Base-by-base conservation (phyloP, 1,140 invertebrate genomes). In the Maconellicoccus hirsutus region DNA sequence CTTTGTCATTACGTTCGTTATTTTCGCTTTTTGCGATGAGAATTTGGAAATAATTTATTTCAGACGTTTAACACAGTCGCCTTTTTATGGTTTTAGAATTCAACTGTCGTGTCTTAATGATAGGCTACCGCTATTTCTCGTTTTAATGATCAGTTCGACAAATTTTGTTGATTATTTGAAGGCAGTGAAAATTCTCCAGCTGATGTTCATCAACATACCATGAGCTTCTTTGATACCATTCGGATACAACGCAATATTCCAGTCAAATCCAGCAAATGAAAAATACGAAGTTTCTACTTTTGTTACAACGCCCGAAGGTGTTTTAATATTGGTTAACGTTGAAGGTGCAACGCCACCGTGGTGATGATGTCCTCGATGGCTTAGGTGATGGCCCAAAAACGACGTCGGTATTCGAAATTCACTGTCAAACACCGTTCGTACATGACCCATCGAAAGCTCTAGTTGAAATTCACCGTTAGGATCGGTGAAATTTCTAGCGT, bases 401-500 rank as follows among this genome's bases (percentile, higher is more conserved):
- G 81, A 73, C 14, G 82, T 81, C 1, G 85, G 83, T 19, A 86
- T 81, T 29, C 84, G 78, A 39, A 89, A 81, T 74, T 90, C 89
- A 71, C 86, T 86, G 73, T 90, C 87, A 79, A 88, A 92, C 2
- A 90, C 80, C 1, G 90, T 91, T 70, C 87, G 80, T 25, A 92
- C 84, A 74, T 90, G 89, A 19, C 88, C 84, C 81, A 93, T 87
- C 27, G 86, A 87, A 69, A 93, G 79, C 76, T 93, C 91, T 59
- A 93, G 81, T 74, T 92, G 86, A 76, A 93, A 92, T 78, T 93
- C 90, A 1, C 90, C 91, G 74, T 90, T 90, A 10, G 88, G 85
- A 76, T 92, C 90, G 22, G 90, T 87, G 78, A 93, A 94, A 76
- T 86, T 87, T 3, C 90, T 82, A 0, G 83, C 82, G 77, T 87